These are phyloP conservation scores for Diachasma alloeum DNA, from an alignment of 1,140 invertebrate species.

Conservation along the genomic window DNA sequence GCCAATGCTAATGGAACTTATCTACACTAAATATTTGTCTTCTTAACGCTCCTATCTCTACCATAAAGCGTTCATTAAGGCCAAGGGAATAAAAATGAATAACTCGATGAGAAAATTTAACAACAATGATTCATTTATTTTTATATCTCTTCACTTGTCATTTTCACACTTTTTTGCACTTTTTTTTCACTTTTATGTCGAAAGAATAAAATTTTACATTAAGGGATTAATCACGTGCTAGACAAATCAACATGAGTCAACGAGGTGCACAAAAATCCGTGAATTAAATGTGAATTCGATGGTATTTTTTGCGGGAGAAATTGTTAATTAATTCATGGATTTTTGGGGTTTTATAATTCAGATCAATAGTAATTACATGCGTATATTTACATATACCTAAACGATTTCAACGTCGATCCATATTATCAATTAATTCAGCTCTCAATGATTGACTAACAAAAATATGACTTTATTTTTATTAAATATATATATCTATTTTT, in stretches of 20 bases:
- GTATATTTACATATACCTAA: slow-evolving; percentile 19
- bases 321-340: background rate
- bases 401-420: slow-evolving; percentile 11
- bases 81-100: slow-evolving; percentile 2
- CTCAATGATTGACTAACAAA: slow-evolving; percentile 18
- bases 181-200: background rate
- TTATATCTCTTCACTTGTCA: background rate
- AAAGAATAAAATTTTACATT: slow-evolving; percentile 6
- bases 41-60: background rate
- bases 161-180: background rate
- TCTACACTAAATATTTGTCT: background rate
- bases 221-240: background rate
- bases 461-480: slow-evolving; percentile 18
- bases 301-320: background rate
- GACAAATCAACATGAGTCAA: background rate
- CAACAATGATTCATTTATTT: slow-evolving; percentile 15
- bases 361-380: background rate
- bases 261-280: background rate
- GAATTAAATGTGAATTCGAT: background rate
- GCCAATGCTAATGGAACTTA: background rate
- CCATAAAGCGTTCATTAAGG: background rate
- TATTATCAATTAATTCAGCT: background rate
- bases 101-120: background rate
- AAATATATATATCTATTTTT: background rate
- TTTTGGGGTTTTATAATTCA: background rate